Evolutionary conservation across 1,140 invertebrate genomes (phyloP), one percentile per base, ranked within the genome.

Genomic region (Philopotamus ludificatus): DNA sequence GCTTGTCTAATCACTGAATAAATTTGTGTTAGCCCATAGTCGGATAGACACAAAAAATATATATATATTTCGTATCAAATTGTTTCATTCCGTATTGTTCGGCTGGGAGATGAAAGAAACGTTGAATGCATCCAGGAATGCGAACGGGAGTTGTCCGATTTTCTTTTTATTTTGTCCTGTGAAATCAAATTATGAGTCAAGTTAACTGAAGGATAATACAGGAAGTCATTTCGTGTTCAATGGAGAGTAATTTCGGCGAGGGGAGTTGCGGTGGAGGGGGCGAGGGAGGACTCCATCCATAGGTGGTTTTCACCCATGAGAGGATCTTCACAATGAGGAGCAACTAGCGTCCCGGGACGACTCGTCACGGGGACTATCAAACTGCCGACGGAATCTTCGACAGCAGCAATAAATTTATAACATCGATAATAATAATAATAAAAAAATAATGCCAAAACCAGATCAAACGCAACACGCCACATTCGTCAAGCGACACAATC

Each of bases 231-330:
- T 65, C 50, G 66, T 51, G 66, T 61, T 68, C 66, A 65, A 65
- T 68, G 66, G 66, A 63, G 66, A 68, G 66, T 68, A 61, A 68
- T 68, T 68, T 64, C 41, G 47, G 53, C 20, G 34, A 53, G 50
- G 2, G 4, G 54, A 41, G 54, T 21, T 16, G 59, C 58, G 47
- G 16, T 16, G 16, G 53, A 9, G n/a, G 53, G 22, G 10, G 12
- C 18, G 50, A 21, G 20, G 20, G 55, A 50, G 55, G 44, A 44
- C 34, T 55, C 39, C 55, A 41, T 18, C 34, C 66, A 67, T 67
- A 67, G 66, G 66, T 67, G 66, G 66, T 67, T 67, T 68, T 68
- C 66, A 68, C 63, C 66, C 66, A 60, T 61, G 62, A 68, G 50
- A 57, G 62, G 47, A 55, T 25, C 26, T 53, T 42, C 50, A 68